Base-by-base conservation (phyloP, 2,113 vertebrate species). In the Notechis scutatus region DNA sequence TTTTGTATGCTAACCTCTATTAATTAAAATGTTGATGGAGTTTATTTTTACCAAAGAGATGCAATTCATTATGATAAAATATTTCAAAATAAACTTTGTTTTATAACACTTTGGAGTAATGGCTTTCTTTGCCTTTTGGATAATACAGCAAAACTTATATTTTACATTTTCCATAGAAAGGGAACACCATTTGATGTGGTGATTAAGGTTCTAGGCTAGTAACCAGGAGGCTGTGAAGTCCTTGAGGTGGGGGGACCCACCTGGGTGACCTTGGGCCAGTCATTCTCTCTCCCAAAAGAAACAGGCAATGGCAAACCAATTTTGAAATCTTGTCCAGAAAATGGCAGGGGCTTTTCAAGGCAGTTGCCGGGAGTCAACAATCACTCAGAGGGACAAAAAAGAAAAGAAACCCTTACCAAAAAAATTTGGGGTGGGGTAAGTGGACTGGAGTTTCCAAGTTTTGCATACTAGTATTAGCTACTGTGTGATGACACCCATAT, bases 21-120 rank as follows among this genome's bases (percentile, higher is more conserved):
- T 99, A 98, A 99, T 99, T 98, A 98, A 99, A 99, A 99, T 98
- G 99, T 99, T 99, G 99, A 99, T 99, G 99, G 99, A 99, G 98
- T 99, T 99, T 99, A 99, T 99, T 99, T 99, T 99, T 99, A 99
- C 99, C 99, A 99, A 99, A 99, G 99, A 99, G 98, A 99, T 99
- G 98, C 98, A 99, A 99, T 99, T 98, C 99, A 98, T 99, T 99
- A 99, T 99, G 98, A 99, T 98, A 98, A 91, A 99, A 98, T 99
- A 99, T 99, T 99, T 98, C 98, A 98, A 97, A 99, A 99, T 99
- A 99, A 99, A 98, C 97, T 98, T 99, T 98, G 98, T 99, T 99
- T 98, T 98, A 98, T 98, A 98, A 97, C 97, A 97, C 96, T 95
- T 95, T 95, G 97, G 95, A 94, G 95, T 97, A 95, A 50, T 94